Evolutionary conservation across 2,113 vertebrate genomes (phyloP), one percentile per base, ranked within the genome.

Genomic region (Ictidomys tridecemlineatus): DNA sequence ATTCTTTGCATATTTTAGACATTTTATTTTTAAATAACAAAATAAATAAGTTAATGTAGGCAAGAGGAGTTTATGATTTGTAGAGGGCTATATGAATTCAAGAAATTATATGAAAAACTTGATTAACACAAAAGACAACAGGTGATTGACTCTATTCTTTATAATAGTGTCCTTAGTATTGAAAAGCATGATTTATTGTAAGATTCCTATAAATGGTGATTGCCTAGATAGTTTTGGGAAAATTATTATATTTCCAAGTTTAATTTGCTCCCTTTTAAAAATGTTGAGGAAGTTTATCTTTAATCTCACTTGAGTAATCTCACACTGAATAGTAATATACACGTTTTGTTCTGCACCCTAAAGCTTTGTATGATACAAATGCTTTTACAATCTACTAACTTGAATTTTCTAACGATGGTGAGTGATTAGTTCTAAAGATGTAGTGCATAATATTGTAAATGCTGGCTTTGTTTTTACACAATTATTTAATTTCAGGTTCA

Each of bases 401-500:
- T 89, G 5, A 80, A 53, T 87, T 85, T 94, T 89, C 84, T 48
- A 61, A 79, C 58, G 51, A 56, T 61, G 24, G 18, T 4, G 37
- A 80, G 2, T 51, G 18, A 13, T 39, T 89, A 37, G 2, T 95
- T 94, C 24, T 63, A 93, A 80, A 89, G 9, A 58, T 69, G 24
- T 51, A 28, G 8, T 16, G 0, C 3, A 56, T 18, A 69, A 45
- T 26, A 34, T 89, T 92, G 10, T 30, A 91, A 69, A 85, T 67
- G 28, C 7, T 94, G 14, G 3, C n/a, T 30, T 88, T 93, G 28
- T 58, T 56, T 92, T 53, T 48, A n/a, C 0, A 26, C 1, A 11
- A 34, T 48, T 61, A 34, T 51, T 92, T 45, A 88, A 85, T 77
- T 82, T 83, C 69, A 91, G 51, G 11, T n/a, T 93, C 53, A 94